Base-by-base conservation (phyloP, 92 coral and sea anemone species). In the Phenganax subtilis region DNA sequence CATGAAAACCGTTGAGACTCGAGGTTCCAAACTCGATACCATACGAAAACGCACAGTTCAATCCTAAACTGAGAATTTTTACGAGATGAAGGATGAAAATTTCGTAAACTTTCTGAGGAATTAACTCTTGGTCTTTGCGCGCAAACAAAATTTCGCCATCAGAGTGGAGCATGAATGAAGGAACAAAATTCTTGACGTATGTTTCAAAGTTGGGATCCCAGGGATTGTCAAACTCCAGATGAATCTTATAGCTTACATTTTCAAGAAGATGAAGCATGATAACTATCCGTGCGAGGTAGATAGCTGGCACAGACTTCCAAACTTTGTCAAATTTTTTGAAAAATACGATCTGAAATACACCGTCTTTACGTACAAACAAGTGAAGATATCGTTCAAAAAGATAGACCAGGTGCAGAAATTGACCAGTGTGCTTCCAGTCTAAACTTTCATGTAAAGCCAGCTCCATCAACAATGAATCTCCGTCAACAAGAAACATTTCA, bases 391-490 rank as follows among this genome's bases (percentile, higher is more conserved):
- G 91, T 58, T 90, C 93, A 25, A 76, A 51, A 65, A 88, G 77
- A 55, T 88, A 90, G 0, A 69, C 81, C 29, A 90, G 72, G 54
- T 90, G 91, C 59, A 90, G 84, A 62, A 88, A 86, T 65, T 90
- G 93, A 15, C 93, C 93, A 0, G 91, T 90, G 25, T 85, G 57
- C 10, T 72, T 76, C 93, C 91, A 90, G 65, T 88, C 88, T 28
- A 90, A 77, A 68, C 76, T 86, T 65, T 52, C 51, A 78, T 90
- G 89, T 10, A 25, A 12, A 51, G 86, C 55, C 83, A 90, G 63
- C 28, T 90, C 93, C 58, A 90, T 47, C n/a, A 90, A 83, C 59
- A 90, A 71, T 3, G 93, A 90, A 81, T 90, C 93, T 37, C 91
- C 93, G 72, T 90, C 93, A 66, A 90, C 75, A 54, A 90, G 56